A percentile compares a stretch with the other conserved stretches of the same genome.
Evolutionary conservation across 2,888 invertebrate genomes (phyloP).

Genomic region (Cyaniris semiargus): DNA sequence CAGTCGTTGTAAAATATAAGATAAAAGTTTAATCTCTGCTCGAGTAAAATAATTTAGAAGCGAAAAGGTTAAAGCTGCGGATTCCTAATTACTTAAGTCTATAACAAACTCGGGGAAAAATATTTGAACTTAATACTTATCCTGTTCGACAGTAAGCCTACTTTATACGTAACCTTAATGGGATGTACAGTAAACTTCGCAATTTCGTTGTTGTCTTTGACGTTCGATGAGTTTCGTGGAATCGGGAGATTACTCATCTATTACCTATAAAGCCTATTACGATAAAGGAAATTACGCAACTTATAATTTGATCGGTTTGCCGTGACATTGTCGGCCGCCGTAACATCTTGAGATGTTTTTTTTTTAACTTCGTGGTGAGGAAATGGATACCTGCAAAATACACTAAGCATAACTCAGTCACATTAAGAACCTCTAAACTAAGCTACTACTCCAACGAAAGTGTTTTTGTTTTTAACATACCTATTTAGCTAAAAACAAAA

Average conservation of each 20-base stretch:
- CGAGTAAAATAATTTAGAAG: constrained; percentile 24
- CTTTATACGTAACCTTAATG: constrained; percentile 37
- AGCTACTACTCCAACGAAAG: neutral
- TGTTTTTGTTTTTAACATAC: neutral
- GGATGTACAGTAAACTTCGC: constrained; percentile 33
- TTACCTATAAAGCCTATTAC: constrained; percentile 33
- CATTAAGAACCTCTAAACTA: no score
- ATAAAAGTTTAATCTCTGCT: constrained; percentile 14
- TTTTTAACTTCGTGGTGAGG: neutral
- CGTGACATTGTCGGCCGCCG: neutral
- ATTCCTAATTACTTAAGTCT: constrained; percentile 21
- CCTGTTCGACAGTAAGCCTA: constrained; percentile 36
- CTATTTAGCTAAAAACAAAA: neutral
- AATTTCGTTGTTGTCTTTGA: constrained; percentile 35
- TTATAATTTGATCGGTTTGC: constrained; percentile 39
- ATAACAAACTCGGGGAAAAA: constrained; percentile 22
- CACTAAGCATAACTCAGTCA: no score
- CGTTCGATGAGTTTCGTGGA: constrained; percentile 19
- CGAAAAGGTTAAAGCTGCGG: constrained; percentile 8
- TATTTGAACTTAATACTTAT: constrained; percentile 33
- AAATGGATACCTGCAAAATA: neutral
- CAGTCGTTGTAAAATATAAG: constrained; percentile 23
- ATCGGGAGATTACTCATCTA: constrained; percentile 34
- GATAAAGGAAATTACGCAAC: constrained; percentile 46
- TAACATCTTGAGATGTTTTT: neutral